Evolutionary conservation across 2,113 vertebrate genomes (phyloP).

Genomic region (Butorides virescens): DNA sequence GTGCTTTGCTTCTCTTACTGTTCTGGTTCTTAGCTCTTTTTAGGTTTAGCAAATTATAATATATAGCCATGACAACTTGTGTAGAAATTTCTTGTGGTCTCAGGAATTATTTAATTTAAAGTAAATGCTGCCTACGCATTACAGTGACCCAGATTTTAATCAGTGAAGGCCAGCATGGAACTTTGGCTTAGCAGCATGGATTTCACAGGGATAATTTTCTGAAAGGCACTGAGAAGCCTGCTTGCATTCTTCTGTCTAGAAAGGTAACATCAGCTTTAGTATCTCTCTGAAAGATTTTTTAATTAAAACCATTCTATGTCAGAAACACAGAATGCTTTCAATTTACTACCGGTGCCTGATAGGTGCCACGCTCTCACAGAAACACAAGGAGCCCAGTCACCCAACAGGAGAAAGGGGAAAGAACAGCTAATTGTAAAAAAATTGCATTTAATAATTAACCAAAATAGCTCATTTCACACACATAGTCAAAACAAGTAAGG

Average conservation of each 20-base stretch:
- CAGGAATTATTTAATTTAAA: not conserved
- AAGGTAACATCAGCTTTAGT: not conserved
- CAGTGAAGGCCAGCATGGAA: not conserved
- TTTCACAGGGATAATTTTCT: not conserved
- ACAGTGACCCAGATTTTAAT: not conserved
- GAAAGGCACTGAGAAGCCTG: not conserved
- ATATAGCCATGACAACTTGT: not conserved
- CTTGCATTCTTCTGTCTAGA: not conserved
- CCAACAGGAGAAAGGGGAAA: accelerated
- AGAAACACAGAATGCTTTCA: not conserved
- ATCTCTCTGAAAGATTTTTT: not conserved
- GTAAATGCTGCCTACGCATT: not conserved
- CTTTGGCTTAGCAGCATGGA: not conserved
- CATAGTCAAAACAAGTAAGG: not conserved
- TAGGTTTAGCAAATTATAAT: not conserved
- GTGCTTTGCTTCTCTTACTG: not conserved
- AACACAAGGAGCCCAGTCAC: not conserved
- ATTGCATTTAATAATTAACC: not conserved
- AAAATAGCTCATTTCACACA: not conserved
- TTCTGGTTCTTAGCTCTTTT: not conserved
- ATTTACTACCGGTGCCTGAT: not conserved
- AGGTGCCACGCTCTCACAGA: not conserved
- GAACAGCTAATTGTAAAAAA: not conserved
- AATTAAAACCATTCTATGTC: not conserved
- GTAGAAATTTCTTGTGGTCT: not conserved